These are phyloP conservation scores for Odocoileus hemionus DNA, from an alignment of 2,113 vertebrate genomes.

Conservation along the genomic window DNA sequence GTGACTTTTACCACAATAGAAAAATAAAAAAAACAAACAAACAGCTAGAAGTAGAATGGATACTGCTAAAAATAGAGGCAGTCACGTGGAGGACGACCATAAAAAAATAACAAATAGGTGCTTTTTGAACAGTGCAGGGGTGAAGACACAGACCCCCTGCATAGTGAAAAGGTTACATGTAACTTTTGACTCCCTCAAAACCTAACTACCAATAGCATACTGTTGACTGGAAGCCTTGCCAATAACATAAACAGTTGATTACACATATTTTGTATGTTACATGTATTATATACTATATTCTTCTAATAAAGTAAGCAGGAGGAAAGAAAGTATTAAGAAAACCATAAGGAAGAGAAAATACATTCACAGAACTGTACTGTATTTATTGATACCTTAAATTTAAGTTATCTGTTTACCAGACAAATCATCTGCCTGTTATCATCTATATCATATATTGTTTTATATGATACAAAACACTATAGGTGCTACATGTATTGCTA, in stretches of 20 bases:
- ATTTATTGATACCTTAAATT: not conserved
- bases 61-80: not conserved
- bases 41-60: not conserved
- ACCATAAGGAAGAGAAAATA: not conserved
- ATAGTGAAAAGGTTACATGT: not conserved
- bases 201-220: not conserved
- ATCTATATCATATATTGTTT: not conserved
- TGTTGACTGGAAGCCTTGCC: not conserved
- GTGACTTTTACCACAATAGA: not conserved
- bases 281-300: not conserved
- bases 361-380: not conserved
- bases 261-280: not conserved
- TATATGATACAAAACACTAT: not conserved
- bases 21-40: not conserved
- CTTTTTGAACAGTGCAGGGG: not conserved
- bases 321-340: not conserved
- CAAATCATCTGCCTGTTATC: not conserved
- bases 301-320: not conserved
- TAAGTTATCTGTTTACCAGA: not conserved
- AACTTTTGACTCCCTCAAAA: not conserved
- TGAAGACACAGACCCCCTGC: not conserved
- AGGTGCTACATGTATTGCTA: not conserved
- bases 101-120: not conserved
- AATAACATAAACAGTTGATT: not conserved
- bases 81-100: not conserved